Evolutionary conservation across 2,797 vertebrate genomes (phyloP), one percentile per base, ranked within the genome.

Genomic region (Sciurus vulgaris): DNA sequence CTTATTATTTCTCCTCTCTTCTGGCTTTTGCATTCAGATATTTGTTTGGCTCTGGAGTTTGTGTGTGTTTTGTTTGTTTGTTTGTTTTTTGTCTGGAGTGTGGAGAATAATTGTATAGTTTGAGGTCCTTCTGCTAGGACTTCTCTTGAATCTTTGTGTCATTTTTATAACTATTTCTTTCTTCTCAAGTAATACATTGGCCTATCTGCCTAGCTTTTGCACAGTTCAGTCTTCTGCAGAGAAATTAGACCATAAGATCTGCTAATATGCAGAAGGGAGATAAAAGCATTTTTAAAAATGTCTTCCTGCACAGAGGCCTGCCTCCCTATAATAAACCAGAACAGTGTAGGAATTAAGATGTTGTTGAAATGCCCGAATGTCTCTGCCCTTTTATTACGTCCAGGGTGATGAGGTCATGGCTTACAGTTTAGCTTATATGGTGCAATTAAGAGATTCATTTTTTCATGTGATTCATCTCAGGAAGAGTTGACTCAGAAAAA

Each of bases 391-490:
- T 98, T 97, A 98, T 97, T 97, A 96, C 95, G 35, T 98, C 49
- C 88, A 86, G 91, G 96, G 94, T 94, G 95, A 97, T 97, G 97
- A 98, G 98, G 98, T 98, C 91, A 96, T 93, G 96, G 96, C 97
- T 98, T 97, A 96, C 95, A 97, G 97, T 97, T 98, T 97, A 97
- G 97, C 96, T 98, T 98, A 95, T 95, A 72, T 93, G 96, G 92
- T 95, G 59, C 96, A 97, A 88, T 98, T 97, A 97, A 97, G 98
- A 93, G 96, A 98, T 98, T 97, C 94, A 88, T 97, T 98, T 98
- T 96, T 98, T 96, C 82, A 30, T 44, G 59, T 96, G 97, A 97
- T 98, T 98, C 98, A 91, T 97, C 93, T 93, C 88, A 95, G 92
- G 90, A 95, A 97, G 97, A 96, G 86, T 74, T 89, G 96, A 96